Evolutionary conservation across 2,888 invertebrate species (phyloP), one percentile per base, ranked within the genome.

Genomic region (Eupeodes latifasciatus): DNA sequence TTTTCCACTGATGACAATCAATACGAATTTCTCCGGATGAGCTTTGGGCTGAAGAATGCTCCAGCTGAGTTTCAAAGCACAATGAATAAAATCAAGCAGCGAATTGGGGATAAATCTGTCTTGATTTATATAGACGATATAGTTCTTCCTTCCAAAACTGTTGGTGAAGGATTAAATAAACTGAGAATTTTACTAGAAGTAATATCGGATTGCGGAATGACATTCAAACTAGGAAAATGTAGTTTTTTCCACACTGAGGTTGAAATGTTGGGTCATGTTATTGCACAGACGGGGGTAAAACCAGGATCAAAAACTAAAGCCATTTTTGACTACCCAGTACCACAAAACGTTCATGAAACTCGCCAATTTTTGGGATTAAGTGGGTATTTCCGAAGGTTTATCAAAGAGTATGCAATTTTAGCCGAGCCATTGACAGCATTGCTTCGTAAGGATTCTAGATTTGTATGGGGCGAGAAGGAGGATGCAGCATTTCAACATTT

Each of bases 121-220:
- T 57, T 80, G 19, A 14, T 80, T 49, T 80, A 74, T 47, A 55
- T 57, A 34, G 47, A 67, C 34, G 57, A 75, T 49, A 40, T 81
- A 12, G 62, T 74, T 7, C 49, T 74, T 59, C 59, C 81, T 11
- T 16, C 67, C 6, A 59, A 79, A 36, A 53, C 62, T 27, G 14
- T 36, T 4, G 7, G 4, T 3, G 74, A 81, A 16, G 66, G 81
- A 40, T 40, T 74, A 66, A 12, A 59, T 19, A 74, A 81, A 36
- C 53, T 53, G 12, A n/a, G 53, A 53, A 51, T 27, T 16, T 36
- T 69, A 14, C 53, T 69, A 19, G 34, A 69, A 44, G 53, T 19
- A 7, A 10, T 69, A 36, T 10, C 14, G 44, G 51, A 66, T 7
- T 49, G 6, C 9, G 66, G 47, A 49, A 27, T 66, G 49, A 49